Base-by-base conservation (phyloP, 1,140 invertebrate genomes). In the Copidosoma floridanum region DNA sequence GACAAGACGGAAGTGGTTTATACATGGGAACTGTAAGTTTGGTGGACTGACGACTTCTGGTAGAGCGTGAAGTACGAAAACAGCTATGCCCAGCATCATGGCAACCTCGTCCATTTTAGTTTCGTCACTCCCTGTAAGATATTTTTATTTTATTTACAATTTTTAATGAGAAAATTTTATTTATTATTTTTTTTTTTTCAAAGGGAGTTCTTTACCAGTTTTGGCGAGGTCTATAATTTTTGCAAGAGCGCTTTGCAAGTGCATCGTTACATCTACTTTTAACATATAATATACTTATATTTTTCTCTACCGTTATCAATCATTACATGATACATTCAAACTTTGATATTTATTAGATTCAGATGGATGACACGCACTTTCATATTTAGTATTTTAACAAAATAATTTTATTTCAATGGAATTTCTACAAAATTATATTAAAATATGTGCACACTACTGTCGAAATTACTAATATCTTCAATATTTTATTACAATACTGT, bases 211-310 rank as follows among this genome's bases (percentile, higher is more conserved):
- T 68, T 59, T 69, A 81, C 89, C 88, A 62, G 92, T 91, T 82
- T 96, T 95, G 11, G 92, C 88, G 35, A 94, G 82, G 79, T 97
- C 94, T 35, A 97, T 87, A 21, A 98, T 84, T 71, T 93, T 93
- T 18, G 89, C 91, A 12, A 97, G 77, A 43, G 93, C 88, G 75
- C 92, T 94, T 71, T 94, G 92, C 40, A 97, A 78, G n/a, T n/a
- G n/a, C n/a, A n/a, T n/a, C n/a, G n/a, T n/a, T n/a, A n/a, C n/a
- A n/a, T n/a, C n/a, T n/a, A n/a, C n/a, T n/a, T n/a, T n/a, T n/a
- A n/a, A n/a, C n/a, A n/a, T n/a, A n/a, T n/a, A n/a, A n/a, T n/a
- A n/a, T n/a, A n/a, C n/a, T n/a, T n/a, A n/a, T n/a, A n/a, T n/a
- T n/a, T n/a, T n/a, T n/a, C n/a, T n/a, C n/a, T n/a, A n/a, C n/a